Evolutionary conservation across 2,113 vertebrate genomes (phyloP), one percentile per base, ranked within the genome.

Genomic region (Phaethon lepturus): DNA sequence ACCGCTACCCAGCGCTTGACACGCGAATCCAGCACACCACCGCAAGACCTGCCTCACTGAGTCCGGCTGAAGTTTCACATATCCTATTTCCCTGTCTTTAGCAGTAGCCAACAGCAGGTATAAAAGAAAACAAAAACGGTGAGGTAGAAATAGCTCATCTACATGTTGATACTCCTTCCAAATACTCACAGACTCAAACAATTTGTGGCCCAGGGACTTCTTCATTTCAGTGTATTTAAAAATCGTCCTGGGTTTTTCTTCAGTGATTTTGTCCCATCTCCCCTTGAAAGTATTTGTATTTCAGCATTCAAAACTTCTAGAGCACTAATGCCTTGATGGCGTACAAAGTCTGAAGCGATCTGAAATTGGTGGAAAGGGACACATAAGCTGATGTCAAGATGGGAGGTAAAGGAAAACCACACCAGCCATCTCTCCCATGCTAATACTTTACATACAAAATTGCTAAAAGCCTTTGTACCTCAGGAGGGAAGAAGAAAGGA

Each of bases 331-430:
- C 6, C 28, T 35, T 9, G 15, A 25, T 2, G 23, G 33, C 31
- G 49, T 22, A 62, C 13, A 24, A 63, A 49, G 15, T 6, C 33
- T 40, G 44, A 31, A 72, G 17, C 0, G 1, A 69, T 31, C 17
- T 40, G 26, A 81, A 58, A 44, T 0, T 22, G 56, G 12, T 3
- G 50, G 20, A 77, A 40, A n/a, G 17, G 45, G n/a, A 31, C 19
- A 42, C 0, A 0, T 16, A 50, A 77, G 8, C 24, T 59, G 7
- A 45, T 5, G 6, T 40, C 44, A 38, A 26, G 18, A 10, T 35
- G 15, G 42, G 26, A 9, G 24, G 40, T 18, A 60, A 52, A 60
- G 63, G 18, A 74, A 88, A 88, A 66, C 5, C n/a, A 26, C 11
- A 28, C 1, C 44, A 84, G 45, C 15, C 69, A 55, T 8, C 49